Conservation (phyloP, 2,113 vertebrate genomes). For the Anser cygnoides region DNA sequence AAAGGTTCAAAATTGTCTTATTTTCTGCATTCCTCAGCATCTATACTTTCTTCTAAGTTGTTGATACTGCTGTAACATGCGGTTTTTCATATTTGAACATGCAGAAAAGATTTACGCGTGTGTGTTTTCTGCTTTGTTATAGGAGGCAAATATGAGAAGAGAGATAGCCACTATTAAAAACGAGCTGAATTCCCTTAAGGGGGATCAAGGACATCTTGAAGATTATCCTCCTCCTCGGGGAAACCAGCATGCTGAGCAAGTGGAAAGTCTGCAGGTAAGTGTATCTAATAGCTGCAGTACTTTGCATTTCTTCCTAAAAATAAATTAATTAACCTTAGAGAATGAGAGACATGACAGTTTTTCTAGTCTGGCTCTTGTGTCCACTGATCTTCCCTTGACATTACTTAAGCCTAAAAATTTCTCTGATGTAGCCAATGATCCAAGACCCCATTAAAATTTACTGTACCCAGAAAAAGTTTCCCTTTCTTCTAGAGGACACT, state of each 20-base stretch:
- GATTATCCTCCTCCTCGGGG: slow-evolving; percentile 53
- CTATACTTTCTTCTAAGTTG: background rate
- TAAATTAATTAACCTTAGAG: background rate
- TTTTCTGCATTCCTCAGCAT: background rate
- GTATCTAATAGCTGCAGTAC: background rate
- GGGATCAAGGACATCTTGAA: slow-evolving; percentile 65
- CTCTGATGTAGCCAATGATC: background rate
- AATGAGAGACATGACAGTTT: background rate
- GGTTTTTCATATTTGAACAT: background rate
- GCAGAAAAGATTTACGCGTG: background rate
- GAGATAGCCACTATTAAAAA: slow-evolving; percentile 71
- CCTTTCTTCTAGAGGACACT: background rate
- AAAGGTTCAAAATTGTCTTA: background rate
- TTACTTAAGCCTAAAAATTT: background rate
- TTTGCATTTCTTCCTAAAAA: background rate
- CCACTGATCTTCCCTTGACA: background rate
- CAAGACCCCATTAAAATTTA: background rate
- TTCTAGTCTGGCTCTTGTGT: background rate
- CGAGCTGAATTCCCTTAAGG: slow-evolving; percentile 73
- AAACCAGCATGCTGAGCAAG: slow-evolving; percentile 45
- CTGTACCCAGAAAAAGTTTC: background rate
- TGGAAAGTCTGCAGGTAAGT: slow-evolving; percentile 68
- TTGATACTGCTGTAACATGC: background rate
- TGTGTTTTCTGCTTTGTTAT: slow-evolving; percentile 33
- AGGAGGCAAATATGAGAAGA: slow-evolving; percentile 76